Percentiles rank a stretch among this genome's conserved stretches.
These are phyloP conservation scores for Oryzias celebensis DNA, from an alignment of 2,113 vertebrate species.

Conservation along the genomic window DNA sequence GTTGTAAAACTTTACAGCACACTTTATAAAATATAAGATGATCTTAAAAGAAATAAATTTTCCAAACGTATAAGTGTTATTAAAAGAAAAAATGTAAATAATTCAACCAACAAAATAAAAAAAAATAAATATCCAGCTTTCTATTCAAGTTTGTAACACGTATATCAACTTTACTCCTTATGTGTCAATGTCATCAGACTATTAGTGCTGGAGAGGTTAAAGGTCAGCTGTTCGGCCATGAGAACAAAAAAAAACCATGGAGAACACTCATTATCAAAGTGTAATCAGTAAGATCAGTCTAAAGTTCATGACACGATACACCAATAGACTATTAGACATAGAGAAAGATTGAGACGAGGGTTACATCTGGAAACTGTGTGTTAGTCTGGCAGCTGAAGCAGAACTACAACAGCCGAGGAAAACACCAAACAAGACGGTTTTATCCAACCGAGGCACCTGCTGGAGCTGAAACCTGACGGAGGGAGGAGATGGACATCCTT, in stretches of 20 bases:
- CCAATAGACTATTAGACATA: constrained; percentile 22
- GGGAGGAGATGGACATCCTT: constrained; percentile 79
- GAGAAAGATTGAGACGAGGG: constrained; percentile 6
- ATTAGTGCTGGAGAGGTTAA: constrained; percentile 50
- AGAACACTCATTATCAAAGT: constrained; percentile 66
- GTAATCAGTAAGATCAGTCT: constrained; percentile 62
- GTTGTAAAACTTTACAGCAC: too few relatives aligned
- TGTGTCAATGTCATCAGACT: constrained; percentile 48
- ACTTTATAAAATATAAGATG: too few relatives aligned
- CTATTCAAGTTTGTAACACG: not conserved
- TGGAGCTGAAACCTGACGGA: not conserved
- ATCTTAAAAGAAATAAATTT: too few relatives aligned
- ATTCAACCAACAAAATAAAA: too few relatives aligned
- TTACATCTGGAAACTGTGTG: constrained; percentile 11
- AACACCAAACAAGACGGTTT: not conserved
- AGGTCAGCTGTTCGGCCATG: constrained; percentile 44
- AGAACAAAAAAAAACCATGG: constrained; percentile 48
- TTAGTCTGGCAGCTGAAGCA: not conserved
- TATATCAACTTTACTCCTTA: constrained; percentile 52
- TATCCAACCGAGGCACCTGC: constrained; percentile 3
- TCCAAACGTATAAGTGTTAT: too few relatives aligned
- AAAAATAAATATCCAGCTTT: not conserved
- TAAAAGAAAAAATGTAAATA: too few relatives aligned
- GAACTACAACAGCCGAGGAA: not conserved
- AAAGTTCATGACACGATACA: constrained; percentile 65